Evolutionary conservation across 2,797 vertebrate species (phyloP).

Genomic region (Thunnus albacares): DNA sequence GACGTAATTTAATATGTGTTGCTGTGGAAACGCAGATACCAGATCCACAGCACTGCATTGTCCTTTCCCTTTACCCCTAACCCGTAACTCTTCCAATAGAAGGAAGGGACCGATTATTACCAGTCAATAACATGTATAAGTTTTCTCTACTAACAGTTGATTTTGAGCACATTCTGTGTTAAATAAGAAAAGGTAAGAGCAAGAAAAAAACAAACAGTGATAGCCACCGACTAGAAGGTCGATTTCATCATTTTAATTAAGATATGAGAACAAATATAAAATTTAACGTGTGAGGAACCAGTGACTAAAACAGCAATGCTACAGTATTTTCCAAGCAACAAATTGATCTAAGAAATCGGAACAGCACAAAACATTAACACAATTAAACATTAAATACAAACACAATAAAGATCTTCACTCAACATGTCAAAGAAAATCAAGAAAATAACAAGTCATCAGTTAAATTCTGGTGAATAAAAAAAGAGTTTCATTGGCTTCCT

Average conservation of each 20-base stretch:
- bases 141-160: neutral
- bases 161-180: neutral
- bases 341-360: slow-evolving; percentile 3
- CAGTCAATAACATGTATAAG: neutral
- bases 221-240: neutral
- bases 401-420: neutral
- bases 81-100: slow-evolving; percentile 11
- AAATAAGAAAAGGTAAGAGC: neutral
- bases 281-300: neutral
- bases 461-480: neutral
- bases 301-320: neutral
- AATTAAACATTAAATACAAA: neutral
- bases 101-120: slow-evolving; percentile 7
- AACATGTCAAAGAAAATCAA: neutral
- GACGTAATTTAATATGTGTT: slow-evolving; percentile 87
- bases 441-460: neutral
- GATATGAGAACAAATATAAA: neutral
- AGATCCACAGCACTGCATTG: slow-evolving; percentile 66
- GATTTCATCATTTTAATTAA: slow-evolving; percentile 26
- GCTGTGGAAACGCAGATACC: slow-evolving; percentile 87
- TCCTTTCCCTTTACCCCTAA: slow-evolving; percentile 47
- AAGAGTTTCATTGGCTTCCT: neutral
- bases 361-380: slow-evolving; percentile 5
- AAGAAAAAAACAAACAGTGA: neutral
- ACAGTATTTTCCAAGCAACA: slow-evolving; percentile 11